A percentile compares a stretch with the other conserved stretches of the same genome.
Conservation (phyloP, 2,797 vertebrate genomes). For the Aplochiton taeniatus region DNA sequence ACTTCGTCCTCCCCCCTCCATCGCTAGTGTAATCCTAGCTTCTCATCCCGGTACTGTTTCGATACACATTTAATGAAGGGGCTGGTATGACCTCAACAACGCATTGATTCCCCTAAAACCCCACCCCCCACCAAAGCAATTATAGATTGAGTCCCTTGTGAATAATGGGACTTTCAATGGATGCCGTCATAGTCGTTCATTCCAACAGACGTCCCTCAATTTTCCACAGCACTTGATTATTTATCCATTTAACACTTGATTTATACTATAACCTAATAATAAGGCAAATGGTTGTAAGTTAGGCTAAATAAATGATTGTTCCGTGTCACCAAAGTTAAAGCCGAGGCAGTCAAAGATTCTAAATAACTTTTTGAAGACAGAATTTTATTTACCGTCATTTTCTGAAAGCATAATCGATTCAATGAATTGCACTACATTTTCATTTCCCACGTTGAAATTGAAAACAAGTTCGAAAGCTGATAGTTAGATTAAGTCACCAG, state of each 20-base stretch:
- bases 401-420: too few species aligned
- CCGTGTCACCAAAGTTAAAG: too few species aligned
- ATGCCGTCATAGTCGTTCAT: conserved; percentile 25
- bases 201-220: conserved; percentile 9
- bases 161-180: conserved; percentile 38
- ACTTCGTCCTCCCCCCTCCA: conserved; percentile 16
- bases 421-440: too few species aligned
- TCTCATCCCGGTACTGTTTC: conserved; percentile 35
- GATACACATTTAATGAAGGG: conserved; percentile 57
- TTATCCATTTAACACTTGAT: not conserved
- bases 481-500: too few species aligned
- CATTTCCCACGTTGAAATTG: too few species aligned
- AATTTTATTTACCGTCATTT: too few species aligned
- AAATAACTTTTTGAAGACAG: too few species aligned
- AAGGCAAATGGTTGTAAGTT: too few species aligned
- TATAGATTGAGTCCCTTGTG: conserved; percentile 37
- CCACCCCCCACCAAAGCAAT: conserved; percentile 26
- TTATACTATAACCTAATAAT: too few species aligned
- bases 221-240: not conserved
- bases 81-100: conserved; percentile 50
- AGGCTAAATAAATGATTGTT: too few species aligned
- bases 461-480: too few species aligned
- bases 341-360: too few species aligned
- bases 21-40: conserved; percentile 35
- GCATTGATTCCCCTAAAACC: conserved; percentile 52